Conservation (phyloP, 2,113 vertebrate genomes). For the Gallinago paraguaiae region DNA sequence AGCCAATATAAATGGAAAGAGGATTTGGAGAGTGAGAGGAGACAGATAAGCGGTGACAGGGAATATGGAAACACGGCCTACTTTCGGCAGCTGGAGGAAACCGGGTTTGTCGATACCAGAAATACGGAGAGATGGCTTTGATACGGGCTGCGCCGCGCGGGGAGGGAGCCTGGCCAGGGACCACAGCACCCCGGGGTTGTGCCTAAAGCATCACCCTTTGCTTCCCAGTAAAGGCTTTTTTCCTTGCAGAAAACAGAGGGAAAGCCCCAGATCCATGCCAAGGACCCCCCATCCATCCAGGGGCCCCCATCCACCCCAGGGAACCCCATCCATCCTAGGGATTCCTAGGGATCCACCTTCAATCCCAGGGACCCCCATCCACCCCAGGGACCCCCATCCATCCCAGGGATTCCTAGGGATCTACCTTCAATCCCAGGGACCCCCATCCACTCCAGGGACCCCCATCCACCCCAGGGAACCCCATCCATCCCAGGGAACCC, state of each 20-base stretch:
- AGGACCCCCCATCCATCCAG: background rate
- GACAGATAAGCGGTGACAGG: background rate
- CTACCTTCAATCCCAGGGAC: too few species aligned
- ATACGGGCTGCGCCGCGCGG: rapidly evolving
- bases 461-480: background rate
- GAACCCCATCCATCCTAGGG: background rate
- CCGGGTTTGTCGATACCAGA: rapidly evolving
- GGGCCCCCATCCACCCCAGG: too few species aligned
- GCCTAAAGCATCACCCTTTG: background rate
- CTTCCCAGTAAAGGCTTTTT: background rate
- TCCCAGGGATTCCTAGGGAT: too few species aligned
- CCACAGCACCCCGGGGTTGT: rapidly evolving
- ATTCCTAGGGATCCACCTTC: too few species aligned
- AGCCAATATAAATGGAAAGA: conserved; percentile 7
- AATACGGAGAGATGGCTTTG: background rate
- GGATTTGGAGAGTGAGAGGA: background rate
- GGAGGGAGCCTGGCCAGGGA: background rate
- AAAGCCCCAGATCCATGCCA: background rate
- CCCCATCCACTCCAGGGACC: too few species aligned
- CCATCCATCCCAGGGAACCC: too few species aligned
- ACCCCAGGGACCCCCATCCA: too few species aligned
- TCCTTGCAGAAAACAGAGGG: background rate
- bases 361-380: too few species aligned
- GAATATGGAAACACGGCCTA: background rate
- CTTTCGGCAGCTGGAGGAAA: background rate